phyloP scores from a whole-genome alignment of 2,113 vertebrate genomes.

The Ammospiza nelsoni region DNA sequence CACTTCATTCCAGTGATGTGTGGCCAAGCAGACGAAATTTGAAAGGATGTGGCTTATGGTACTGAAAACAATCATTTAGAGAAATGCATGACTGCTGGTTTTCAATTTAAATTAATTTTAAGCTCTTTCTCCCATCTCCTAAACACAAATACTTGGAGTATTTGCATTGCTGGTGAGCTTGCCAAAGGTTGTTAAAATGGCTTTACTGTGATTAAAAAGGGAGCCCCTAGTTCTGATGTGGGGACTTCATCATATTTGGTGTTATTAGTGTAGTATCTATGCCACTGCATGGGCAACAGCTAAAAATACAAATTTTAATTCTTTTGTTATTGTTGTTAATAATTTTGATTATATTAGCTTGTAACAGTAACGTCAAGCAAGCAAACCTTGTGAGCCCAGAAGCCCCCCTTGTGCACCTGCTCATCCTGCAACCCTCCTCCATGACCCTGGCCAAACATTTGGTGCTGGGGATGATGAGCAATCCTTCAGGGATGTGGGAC shows the following conservation, averaged over 20 bases:
- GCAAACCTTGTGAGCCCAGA: not conserved
- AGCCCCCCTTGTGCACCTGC: rapidly evolving
- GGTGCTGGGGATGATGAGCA: not conserved
- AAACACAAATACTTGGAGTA: slow-evolving; percentile 14
- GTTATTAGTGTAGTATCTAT: not conserved
- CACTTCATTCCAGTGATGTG: slow-evolving; percentile 62
- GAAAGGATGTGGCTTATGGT: slow-evolving; percentile 36
- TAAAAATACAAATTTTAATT: not conserved
- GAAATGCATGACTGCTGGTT: slow-evolving; percentile 51
- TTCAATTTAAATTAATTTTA: slow-evolving; percentile 54
- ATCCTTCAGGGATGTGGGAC: not conserved
- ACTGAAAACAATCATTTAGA: slow-evolving; percentile 39
- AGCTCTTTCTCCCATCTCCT: slow-evolving; percentile 16
- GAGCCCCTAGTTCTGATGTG: not conserved
- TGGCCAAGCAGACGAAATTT: slow-evolving; percentile 50
- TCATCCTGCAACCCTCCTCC: not conserved
- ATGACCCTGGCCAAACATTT: rapidly evolving
- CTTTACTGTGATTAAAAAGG: not conserved
- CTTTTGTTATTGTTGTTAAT: not conserved
- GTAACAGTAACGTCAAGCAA: not conserved
- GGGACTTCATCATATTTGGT: not conserved
- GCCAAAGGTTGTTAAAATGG: not conserved
- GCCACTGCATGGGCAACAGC: not conserved
- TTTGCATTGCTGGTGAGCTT: slow-evolving; percentile 5
- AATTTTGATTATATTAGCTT: not conserved